These are phyloP conservation scores for Paedocypris sp. DNA, from an alignment of 2,113 vertebrate species.

Conservation along the genomic window DNA sequence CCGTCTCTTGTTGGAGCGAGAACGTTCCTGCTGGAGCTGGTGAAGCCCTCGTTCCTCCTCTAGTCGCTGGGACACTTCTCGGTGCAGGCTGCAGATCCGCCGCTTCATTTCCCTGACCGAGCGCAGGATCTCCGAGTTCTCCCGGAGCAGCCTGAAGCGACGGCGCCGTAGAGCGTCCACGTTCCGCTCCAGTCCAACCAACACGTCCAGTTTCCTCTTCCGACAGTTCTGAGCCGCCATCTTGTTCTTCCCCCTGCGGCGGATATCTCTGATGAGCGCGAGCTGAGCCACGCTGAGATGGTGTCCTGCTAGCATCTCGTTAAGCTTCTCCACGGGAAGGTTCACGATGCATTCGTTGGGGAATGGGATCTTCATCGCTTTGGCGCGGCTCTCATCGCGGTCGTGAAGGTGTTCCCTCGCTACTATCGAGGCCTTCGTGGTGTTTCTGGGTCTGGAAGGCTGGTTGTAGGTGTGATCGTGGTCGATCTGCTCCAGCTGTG, in stretches of 20 bases:
- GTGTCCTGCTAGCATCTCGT: slow-evolving; percentile 75
- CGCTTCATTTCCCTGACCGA: slow-evolving; percentile 81
- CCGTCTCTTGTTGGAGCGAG: slow-evolving; percentile 69
- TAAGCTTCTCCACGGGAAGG: slow-evolving; percentile 90
- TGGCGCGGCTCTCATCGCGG: slow-evolving; percentile 74
- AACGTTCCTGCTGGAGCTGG: slow-evolving; percentile 68
- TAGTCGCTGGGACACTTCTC: slow-evolving; percentile 78
- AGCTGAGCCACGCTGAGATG: slow-evolving; percentile 80
- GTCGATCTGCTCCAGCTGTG: slow-evolving; percentile 73
- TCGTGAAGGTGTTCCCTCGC: slow-evolving; percentile 66
- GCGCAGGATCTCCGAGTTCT: slow-evolving; percentile 76
- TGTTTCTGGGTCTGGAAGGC: slow-evolving; percentile 61
- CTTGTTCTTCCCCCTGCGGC: slow-evolving; percentile 93
- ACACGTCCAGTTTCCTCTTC: slow-evolving; percentile 78
- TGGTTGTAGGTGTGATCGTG: slow-evolving; percentile 97
- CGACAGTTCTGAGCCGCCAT: slow-evolving; percentile 94
- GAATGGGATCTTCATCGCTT: slow-evolving; percentile 81
- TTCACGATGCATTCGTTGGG: slow-evolving; percentile 86
- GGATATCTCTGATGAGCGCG: slow-evolving; percentile 79
- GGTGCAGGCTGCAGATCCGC: slow-evolving; percentile 72
- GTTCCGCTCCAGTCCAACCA: slow-evolving; percentile 70
- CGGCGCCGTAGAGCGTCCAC: slow-evolving; percentile 73
- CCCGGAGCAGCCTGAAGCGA: slow-evolving; percentile 71
- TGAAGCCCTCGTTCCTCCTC: slow-evolving; percentile 73
- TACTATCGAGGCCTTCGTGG: slow-evolving; percentile 38